Percentiles rank a stretch among this genome's conserved stretches.
These are phyloP conservation scores for Seriola dumerili DNA, from an alignment of 2,113 vertebrate genomes.

Conservation along the genomic window DNA sequence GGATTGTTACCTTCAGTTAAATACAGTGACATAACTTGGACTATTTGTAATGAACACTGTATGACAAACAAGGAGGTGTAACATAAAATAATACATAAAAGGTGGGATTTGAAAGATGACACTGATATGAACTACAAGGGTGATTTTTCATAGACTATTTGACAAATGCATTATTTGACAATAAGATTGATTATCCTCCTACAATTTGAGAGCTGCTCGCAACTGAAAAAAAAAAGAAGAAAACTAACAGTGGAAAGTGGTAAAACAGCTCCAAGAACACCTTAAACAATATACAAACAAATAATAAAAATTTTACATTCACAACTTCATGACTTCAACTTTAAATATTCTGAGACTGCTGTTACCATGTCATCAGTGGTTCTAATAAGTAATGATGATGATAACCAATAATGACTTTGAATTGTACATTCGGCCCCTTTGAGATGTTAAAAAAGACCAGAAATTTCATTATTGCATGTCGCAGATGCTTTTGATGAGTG, in stretches of 20 bases:
- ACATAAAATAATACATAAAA: background rate
- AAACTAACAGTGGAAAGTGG: background rate
- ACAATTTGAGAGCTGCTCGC: background rate
- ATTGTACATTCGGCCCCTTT: background rate
- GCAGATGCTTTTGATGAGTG: background rate
- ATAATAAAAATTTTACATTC: background rate
- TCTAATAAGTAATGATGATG: background rate
- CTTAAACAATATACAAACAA: background rate
- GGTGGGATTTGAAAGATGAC: too few species aligned
- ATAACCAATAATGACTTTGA: background rate
- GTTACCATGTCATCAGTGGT: background rate
- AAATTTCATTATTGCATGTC: background rate
- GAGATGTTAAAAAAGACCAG: background rate
- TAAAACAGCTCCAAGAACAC: background rate
- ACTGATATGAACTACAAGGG: background rate
- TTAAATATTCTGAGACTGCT: background rate
- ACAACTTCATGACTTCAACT: background rate
- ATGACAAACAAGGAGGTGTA: background rate
- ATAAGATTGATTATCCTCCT: background rate
- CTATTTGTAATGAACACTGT: background rate
- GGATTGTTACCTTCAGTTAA: background rate
- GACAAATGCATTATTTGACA: too few species aligned
- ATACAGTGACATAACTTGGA: background rate
- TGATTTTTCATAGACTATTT: background rate
- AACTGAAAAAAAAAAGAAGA: background rate